phyloP scores from a whole-genome alignment of 2,888 invertebrate species.

The Stenurella melanura region DNA sequence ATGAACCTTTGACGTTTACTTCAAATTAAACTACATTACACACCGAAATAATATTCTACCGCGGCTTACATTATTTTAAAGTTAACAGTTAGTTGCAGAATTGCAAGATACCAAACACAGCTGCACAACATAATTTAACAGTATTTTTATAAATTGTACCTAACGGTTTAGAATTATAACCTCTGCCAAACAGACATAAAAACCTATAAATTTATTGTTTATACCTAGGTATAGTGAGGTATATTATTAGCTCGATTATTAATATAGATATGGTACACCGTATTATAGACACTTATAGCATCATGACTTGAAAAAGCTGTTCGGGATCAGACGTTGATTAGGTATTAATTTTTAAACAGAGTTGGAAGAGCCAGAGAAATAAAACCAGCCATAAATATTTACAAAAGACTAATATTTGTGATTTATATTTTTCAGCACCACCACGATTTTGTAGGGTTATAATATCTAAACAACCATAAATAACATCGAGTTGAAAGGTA shows the following conservation, averaged over 20 bases:
- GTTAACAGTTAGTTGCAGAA: neutral
- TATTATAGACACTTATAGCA: too few relatives aligned
- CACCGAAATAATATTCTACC: neutral
- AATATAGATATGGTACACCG: neutral
- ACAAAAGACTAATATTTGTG: neutral
- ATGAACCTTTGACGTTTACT: too few relatives aligned
- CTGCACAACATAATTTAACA: constrained; percentile 2
- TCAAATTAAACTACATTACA: neutral
- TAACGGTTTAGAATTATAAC: neutral
- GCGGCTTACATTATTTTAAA: neutral
- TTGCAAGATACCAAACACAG: neutral
- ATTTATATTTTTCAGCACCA: constrained; percentile 2
- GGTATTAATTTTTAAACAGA: neutral
- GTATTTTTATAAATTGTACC: neutral
- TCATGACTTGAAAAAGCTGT: neutral
- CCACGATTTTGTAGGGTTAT: neutral
- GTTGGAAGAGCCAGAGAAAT: neutral
- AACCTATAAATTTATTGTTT: constrained; percentile 1
- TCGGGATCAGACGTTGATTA: neutral
- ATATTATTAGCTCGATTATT: neutral
- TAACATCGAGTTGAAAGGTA: too few relatives aligned
- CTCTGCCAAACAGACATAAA: neutral
- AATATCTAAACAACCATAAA: neutral
- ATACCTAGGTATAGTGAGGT: neutral
- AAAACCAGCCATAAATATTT: constrained; percentile 3